A percentile compares a stretch with the other conserved stretches of the same genome.
These are phyloP conservation scores for Meganola albula DNA, from an alignment of 2,888 invertebrate genomes.

Conservation along the genomic window DNA sequence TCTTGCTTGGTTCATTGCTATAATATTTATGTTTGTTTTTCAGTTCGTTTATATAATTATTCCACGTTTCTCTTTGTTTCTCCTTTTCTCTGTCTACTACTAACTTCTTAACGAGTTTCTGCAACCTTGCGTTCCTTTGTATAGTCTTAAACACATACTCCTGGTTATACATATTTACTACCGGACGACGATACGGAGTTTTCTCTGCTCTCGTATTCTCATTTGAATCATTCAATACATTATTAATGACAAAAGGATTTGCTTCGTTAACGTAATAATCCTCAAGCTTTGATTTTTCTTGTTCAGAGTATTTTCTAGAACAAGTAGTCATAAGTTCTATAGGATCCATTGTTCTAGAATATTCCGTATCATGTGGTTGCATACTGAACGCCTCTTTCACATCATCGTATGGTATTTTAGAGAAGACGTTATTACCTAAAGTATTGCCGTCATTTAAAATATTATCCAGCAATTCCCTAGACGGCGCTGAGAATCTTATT, in stretches of 20 bases:
- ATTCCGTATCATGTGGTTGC: constrained; percentile 3
- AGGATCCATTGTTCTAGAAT: neutral
- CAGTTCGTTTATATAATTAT: constrained; percentile 53
- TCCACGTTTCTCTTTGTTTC: constrained; percentile 47
- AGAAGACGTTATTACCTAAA: constrained; percentile 4
- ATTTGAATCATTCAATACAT: neutral
- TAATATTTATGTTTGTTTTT: constrained; percentile 41
- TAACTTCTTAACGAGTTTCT: constrained; percentile 40
- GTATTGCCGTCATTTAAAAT: constrained; percentile 7
- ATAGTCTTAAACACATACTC: constrained; percentile 41
- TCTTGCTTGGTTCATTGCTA: constrained; percentile 18
- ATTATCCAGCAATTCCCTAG: constrained; percentile 8
- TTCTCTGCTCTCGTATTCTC: constrained; percentile 33
- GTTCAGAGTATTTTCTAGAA: constrained; percentile 4
- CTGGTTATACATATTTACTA: constrained; percentile 33
- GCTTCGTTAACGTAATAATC: neutral
- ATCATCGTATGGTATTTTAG: constrained; percentile 4
- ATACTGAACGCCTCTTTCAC: neutral
- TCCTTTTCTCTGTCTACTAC: constrained; percentile 40
- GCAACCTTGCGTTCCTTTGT: constrained; percentile 44
- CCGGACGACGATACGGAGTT: constrained; percentile 44
- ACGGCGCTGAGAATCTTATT: neutral
- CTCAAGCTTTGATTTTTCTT: neutral
- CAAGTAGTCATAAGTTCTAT: constrained; percentile 1
- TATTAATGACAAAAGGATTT: neutral